Conservation (phyloP, 2,797 vertebrate genomes). For the Loris lydekkerianus region DNA sequence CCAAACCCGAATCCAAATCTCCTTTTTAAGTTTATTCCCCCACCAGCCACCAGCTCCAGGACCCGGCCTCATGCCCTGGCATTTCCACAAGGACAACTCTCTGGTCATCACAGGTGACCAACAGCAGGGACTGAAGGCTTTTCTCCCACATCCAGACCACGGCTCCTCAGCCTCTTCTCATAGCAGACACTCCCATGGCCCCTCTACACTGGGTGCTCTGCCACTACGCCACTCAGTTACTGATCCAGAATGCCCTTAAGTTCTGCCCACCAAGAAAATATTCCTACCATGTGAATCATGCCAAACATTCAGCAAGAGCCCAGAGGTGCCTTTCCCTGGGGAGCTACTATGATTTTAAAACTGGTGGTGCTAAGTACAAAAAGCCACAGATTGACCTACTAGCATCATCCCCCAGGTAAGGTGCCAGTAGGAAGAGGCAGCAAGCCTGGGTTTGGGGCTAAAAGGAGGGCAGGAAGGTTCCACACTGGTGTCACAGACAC, state of each 20-base stretch:
- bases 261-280: neutral
- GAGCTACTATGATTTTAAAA: slow-evolving; percentile 65
- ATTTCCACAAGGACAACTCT: neutral
- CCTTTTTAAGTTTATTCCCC: neutral
- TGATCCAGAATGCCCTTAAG: neutral
- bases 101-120: neutral
- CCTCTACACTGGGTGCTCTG: neutral
- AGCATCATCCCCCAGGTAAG: neutral
- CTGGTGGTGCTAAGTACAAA: slow-evolving; percentile 3
- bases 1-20: neutral
- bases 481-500: neutral
- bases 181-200: neutral
- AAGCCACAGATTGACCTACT: slow-evolving; percentile 25
- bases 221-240: neutral
- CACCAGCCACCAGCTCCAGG: neutral
- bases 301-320: slow-evolving; percentile 48
- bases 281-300: neutral
- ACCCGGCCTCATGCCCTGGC: neutral
- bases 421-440: neutral
- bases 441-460: neutral
- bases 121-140: neutral
- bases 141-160: neutral
- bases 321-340: neutral
- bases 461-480: neutral
- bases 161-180: neutral